A percentile compares a stretch with the other conserved stretches of the same genome.
Evolutionary conservation across 2,888 invertebrate genomes (phyloP).

Genomic region (Athalia cordata): DNA sequence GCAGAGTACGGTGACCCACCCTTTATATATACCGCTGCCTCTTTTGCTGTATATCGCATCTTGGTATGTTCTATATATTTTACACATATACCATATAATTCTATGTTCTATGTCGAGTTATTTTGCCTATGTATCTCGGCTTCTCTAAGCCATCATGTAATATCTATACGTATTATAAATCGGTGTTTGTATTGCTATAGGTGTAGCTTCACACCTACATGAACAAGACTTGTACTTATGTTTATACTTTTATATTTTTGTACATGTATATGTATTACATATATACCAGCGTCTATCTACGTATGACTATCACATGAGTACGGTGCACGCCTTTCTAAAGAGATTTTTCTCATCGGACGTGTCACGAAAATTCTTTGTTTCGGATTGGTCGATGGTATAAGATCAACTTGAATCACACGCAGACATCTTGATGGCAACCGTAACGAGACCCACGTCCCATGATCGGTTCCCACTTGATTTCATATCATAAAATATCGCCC

Average conservation of each 20-base stretch:
- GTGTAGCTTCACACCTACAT: not conserved
- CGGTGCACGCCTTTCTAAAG: constrained; percentile 66
- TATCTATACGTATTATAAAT: too few relatives aligned
- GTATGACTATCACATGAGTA: constrained; percentile 11
- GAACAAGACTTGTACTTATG: not conserved
- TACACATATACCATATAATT: not conserved
- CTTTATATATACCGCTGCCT: constrained; percentile 65
- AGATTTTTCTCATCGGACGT: constrained; percentile 54
- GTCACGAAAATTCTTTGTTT: constrained; percentile 61
- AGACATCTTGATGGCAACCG: constrained; percentile 21
- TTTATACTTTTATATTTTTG: too few relatives aligned
- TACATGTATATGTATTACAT: constrained; percentile 7
- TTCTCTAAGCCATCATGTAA: not conserved
- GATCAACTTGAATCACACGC: constrained; percentile 7
- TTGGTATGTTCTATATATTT: constrained; percentile 37
- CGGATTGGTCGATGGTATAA: constrained; percentile 38
- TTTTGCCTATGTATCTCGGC: constrained; percentile 14
- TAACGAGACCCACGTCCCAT: constrained; percentile 19
- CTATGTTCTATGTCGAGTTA: constrained; percentile 4
- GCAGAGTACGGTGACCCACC: constrained; percentile 59
- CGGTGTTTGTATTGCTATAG: not conserved
- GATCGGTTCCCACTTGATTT: constrained; percentile 18
- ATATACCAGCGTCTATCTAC: not conserved
- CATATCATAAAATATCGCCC: not conserved
- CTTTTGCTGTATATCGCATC: constrained; percentile 55